Evolutionary conservation across 2,113 vertebrate species (phyloP).

Genomic region (Anguilla japonica): DNA sequence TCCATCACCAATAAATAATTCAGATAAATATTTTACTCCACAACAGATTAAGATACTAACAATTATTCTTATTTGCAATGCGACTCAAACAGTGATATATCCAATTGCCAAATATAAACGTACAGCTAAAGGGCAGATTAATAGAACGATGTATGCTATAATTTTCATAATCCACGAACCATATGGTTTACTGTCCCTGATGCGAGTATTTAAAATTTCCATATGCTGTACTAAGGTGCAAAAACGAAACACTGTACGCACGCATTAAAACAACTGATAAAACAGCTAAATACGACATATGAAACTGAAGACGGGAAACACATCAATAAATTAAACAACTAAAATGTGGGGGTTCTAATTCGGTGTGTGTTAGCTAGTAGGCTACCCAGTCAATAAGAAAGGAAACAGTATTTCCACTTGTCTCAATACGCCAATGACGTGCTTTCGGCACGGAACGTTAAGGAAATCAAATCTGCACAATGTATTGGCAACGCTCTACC

Average conservation of each 20-base stretch:
- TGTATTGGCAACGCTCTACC: constrained; percentile 1
- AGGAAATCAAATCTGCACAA: constrained; percentile 1
- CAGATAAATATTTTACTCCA: constrained; percentile 23
- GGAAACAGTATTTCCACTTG: constrained; percentile 8
- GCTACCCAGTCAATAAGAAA: neutral
- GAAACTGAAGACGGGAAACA: neutral
- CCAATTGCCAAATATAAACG: neutral
- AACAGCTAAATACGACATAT: constrained; percentile 6
- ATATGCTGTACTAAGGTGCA: neutral
- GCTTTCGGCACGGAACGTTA: neutral
- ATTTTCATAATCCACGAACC: constrained; percentile 5
- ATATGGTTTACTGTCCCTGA: neutral
- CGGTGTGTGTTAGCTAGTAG: neutral
- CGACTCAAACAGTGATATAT: neutral
- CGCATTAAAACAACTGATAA: neutral
- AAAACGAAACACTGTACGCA: neutral
- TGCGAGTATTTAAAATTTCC: neutral
- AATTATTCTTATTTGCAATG: constrained; percentile 7
- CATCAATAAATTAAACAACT: neutral
- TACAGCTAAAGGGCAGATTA: neutral
- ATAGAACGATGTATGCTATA: neutral
- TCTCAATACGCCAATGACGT: constrained; percentile 9
- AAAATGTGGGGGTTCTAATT: neutral
- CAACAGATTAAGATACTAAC: neutral
- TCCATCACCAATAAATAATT: constrained; percentile 18